A percentile compares a stretch with the other conserved stretches of the same genome.
phyloP scores from a whole-genome alignment of 1,140 invertebrate genomes.

The Oscheius sp. region DNA sequence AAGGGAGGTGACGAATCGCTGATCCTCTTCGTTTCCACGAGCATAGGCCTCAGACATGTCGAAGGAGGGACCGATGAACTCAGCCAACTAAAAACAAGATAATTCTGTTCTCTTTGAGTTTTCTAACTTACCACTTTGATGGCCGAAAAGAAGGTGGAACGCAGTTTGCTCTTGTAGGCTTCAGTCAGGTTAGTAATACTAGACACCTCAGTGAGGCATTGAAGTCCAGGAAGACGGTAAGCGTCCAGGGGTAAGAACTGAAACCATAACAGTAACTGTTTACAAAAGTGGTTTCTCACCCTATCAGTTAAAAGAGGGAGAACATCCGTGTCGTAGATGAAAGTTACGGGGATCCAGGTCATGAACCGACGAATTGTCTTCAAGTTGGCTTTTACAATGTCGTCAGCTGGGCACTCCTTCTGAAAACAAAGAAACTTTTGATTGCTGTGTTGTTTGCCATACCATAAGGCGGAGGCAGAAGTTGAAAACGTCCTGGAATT shows the following conservation, averaged over 20 bases:
- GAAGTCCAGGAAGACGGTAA: conserved; percentile 95
- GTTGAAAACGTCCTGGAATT: conserved; percentile 96
- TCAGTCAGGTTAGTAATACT: conserved; percentile 48
- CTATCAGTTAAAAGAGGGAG: conserved; percentile 91
- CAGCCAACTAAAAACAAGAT: not conserved
- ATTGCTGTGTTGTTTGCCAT: conserved; percentile 31
- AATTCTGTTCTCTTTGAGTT: no score
- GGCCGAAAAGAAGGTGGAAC: conserved; percentile 23
- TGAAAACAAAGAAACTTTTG: conserved; percentile 50
- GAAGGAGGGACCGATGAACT: conserved; percentile 23
- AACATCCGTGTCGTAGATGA: conserved; percentile 98
- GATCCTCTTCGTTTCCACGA: conserved; percentile 80
- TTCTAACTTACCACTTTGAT: conserved; percentile 5
- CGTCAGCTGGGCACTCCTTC: conserved; percentile 80
- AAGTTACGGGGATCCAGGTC: conserved; percentile 98
- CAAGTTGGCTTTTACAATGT: conserved; percentile 72
- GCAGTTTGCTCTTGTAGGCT: not conserved
- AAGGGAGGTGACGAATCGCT: conserved; percentile 98
- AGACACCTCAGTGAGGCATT: conserved; percentile 93
- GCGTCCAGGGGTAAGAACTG: conserved; percentile 92
- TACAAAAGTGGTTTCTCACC: conserved; percentile 63
- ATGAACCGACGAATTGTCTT: conserved; percentile 93
- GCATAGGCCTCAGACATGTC: conserved; percentile 38
- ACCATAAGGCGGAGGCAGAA: conserved; percentile 93
- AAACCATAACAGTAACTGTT: conserved; percentile 52